Evolutionary conservation across 2,888 invertebrate species (phyloP).

Genomic region (Nudaria mundana): DNA sequence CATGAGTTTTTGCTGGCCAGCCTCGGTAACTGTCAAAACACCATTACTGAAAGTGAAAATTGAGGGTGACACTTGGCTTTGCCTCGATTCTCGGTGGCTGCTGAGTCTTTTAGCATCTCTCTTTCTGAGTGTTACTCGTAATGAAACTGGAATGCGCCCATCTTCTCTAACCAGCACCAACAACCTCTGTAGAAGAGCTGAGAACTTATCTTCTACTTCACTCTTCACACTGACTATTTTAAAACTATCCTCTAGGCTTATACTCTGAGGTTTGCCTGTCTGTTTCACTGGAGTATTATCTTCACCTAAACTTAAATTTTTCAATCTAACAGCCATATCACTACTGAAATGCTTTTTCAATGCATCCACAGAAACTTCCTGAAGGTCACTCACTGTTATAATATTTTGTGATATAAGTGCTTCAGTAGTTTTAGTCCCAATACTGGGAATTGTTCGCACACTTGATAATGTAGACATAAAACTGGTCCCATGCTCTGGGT

Average conservation of each 20-base stretch:
- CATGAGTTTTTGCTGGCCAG: slow-evolving; percentile 84
- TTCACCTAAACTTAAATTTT: slow-evolving; percentile 87
- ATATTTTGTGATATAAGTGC: slow-evolving; percentile 84
- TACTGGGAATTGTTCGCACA: slow-evolving; percentile 86
- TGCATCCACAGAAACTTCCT: slow-evolving; percentile 79
- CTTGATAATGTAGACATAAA: slow-evolving; percentile 84
- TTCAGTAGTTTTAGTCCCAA: slow-evolving; percentile 86
- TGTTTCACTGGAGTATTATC: slow-evolving; percentile 87
- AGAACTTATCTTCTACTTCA: slow-evolving; percentile 87
- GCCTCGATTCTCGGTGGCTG: slow-evolving; percentile 88
- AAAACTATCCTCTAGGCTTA: slow-evolving; percentile 90
- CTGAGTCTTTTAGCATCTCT: slow-evolving; percentile 84
- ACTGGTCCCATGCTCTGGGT: slow-evolving; percentile 84
- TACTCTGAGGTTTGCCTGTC: slow-evolving; percentile 88
- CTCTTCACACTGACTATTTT: slow-evolving; percentile 86
- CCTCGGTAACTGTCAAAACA: slow-evolving; percentile 71
- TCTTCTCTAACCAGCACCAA: slow-evolving; percentile 88
- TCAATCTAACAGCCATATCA: slow-evolving; percentile 85
- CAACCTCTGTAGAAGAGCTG: slow-evolving; percentile 85
- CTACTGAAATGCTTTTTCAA: slow-evolving; percentile 84
- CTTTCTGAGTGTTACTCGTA: slow-evolving; percentile 88
- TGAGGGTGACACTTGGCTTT: slow-evolving; percentile 86
- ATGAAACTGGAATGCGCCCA: slow-evolving; percentile 88
- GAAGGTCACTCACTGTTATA: slow-evolving; percentile 84
- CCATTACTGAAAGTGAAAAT: slow-evolving; percentile 79